Conservation (phyloP, 2,888 invertebrate species). For the Tetropium fuscum region DNA sequence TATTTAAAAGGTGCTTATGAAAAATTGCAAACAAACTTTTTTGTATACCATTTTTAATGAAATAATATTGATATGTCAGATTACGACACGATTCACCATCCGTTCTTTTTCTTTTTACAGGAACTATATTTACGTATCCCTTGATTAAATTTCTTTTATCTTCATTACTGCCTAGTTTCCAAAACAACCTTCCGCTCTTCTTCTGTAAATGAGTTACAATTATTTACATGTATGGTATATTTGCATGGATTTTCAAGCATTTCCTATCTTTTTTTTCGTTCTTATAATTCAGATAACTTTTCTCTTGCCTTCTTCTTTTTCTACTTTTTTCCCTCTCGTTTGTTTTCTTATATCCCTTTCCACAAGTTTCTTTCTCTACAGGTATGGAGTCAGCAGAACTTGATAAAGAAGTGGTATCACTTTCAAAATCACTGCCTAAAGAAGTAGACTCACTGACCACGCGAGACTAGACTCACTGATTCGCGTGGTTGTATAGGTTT, state of each 20-base stretch:
- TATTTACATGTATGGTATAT: slow-evolving; percentile 8
- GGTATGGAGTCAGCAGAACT: slow-evolving; percentile 4
- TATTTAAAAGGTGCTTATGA: too few relatives aligned
- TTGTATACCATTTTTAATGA: too few relatives aligned
- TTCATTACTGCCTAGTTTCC: slow-evolving; percentile 15
- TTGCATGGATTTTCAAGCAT: slow-evolving; percentile 16
- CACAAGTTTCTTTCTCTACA: slow-evolving; percentile 10
- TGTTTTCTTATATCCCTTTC: slow-evolving; percentile 16
- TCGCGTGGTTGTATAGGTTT: slow-evolving; percentile 7
- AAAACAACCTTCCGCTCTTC: slow-evolving; percentile 17
- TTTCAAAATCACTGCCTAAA: not conserved
- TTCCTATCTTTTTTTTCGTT: slow-evolving; percentile 10
- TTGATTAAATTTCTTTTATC: slow-evolving; percentile 15
- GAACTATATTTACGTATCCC: too few relatives aligned
- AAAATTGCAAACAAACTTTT: too few relatives aligned
- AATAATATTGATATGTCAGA: too few relatives aligned
- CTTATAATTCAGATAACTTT: slow-evolving; percentile 22
- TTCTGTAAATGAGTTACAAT: slow-evolving; percentile 18
- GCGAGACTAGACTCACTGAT: too few relatives aligned
- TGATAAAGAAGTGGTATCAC: slow-evolving; percentile 3
- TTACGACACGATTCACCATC: too few relatives aligned
- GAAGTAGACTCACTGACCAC: slow-evolving; percentile 5
- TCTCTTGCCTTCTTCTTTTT: slow-evolving; percentile 21
- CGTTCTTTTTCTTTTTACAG: too few relatives aligned
- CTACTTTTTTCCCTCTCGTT: slow-evolving; percentile 16